These are phyloP conservation scores for Doryteuthis pealeii DNA, from an alignment of 1,140 invertebrate species.

Conservation along the genomic window DNA sequence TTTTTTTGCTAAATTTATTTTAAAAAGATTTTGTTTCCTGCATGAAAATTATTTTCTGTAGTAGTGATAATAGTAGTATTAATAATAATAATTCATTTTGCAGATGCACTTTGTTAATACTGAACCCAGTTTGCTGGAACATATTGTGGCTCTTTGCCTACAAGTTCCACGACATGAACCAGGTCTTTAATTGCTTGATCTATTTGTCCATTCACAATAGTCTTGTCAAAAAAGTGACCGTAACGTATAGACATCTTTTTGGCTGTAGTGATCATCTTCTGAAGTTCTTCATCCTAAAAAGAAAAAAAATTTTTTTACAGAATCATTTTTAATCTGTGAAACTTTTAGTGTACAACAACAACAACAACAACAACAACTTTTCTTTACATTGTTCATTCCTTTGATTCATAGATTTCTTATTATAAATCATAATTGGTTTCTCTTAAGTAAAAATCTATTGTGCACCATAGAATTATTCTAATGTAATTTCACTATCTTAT, in stretches of 20 bases:
- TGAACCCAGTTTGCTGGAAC: conserved; percentile 98
- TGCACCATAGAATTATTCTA: too few relatives aligned
- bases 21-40: neutral
- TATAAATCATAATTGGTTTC: too few relatives aligned
- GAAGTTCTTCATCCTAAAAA: conserved; percentile 86
- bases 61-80: neutral
- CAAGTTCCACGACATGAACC: conserved; percentile 81
- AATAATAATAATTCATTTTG: neutral
- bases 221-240: conserved; percentile 91
- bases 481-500: too few relatives aligned
- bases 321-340: too few relatives aligned
- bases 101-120: conserved; percentile 26
- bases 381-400: too few relatives aligned
- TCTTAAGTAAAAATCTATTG: too few relatives aligned
- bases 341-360: too few relatives aligned
- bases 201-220: conserved; percentile 91
- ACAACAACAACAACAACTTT: too few relatives aligned
- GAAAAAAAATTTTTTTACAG: conserved; percentile 17
- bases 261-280: conserved; percentile 87
- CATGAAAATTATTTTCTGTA: neutral
- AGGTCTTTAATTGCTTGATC: conserved; percentile 90
- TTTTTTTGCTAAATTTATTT: conserved; percentile 6
- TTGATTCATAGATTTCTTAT: too few relatives aligned
- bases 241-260: conserved; percentile 85
- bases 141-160: conserved; percentile 95